A percentile compares a stretch with the other conserved stretches of the same genome.
These are phyloP conservation scores for Rotaria socialis DNA, from an alignment of 2,888 invertebrate genomes.

Conservation along the genomic window DNA sequence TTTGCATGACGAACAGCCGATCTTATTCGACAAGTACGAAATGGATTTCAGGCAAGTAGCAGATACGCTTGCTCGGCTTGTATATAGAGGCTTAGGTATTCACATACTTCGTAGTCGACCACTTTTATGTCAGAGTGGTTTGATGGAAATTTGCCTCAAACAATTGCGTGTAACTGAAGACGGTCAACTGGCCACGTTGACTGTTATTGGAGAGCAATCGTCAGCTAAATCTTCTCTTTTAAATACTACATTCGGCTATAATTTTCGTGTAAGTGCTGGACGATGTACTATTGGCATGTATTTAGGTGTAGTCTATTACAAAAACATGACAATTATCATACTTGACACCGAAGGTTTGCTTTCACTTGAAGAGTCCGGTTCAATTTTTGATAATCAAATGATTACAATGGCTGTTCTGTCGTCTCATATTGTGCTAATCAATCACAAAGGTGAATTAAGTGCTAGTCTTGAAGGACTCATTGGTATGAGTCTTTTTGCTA, in stretches of 20 bases:
- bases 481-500: conserved; percentile 36
- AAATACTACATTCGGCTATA: conserved; percentile 39
- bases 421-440: conserved; percentile 32
- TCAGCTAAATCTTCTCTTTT: conserved; percentile 39
- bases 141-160: not conserved
- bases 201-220: conserved; percentile 41
- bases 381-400: conserved; percentile 41
- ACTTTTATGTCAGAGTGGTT: not conserved
- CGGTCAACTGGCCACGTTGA: not conserved
- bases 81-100: not conserved
- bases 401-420: conserved; percentile 32
- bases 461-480: conserved; percentile 37
- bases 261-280: conserved; percentile 40
- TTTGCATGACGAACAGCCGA: too few relatives aligned
- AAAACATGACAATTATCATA: not conserved
- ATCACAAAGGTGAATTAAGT: conserved; percentile 42
- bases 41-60: too few relatives aligned
- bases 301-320: not conserved
- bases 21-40: too few relatives aligned
- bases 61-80: not conserved
- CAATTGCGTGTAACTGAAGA: not conserved
- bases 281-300: conserved; percentile 43
- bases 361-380: not conserved
- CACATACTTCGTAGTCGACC: not conserved
- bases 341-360: conserved; percentile 36